These are phyloP conservation scores for Varanus komodoensis DNA, from an alignment of 2,113 vertebrate species.

Conservation along the genomic window DNA sequence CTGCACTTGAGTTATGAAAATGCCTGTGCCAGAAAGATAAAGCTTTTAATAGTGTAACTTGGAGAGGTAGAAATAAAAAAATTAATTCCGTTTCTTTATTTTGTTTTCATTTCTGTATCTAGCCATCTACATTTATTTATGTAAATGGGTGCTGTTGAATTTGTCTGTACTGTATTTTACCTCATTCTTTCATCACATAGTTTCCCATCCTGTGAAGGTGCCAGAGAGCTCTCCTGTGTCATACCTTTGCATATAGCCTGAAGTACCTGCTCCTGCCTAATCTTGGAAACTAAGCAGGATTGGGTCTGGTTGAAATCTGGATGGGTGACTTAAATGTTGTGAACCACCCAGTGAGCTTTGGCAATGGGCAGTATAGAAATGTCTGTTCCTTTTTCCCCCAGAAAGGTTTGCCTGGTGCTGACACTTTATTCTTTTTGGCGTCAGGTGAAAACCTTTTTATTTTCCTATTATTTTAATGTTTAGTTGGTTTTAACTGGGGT, in stretches of 20 bases:
- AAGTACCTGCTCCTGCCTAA: no score
- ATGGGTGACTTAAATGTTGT: no score
- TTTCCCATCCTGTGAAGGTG: neutral
- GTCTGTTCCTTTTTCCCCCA: no score
- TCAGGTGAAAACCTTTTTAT: no score
- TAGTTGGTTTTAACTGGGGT: no score
- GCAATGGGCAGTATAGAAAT: no score
- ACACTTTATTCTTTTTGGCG: no score
- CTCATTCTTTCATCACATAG: neutral
- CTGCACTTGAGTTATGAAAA: neutral
- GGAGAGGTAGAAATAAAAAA: neutral
- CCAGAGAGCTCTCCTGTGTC: neutral
- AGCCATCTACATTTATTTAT: neutral
- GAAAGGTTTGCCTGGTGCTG: no score
- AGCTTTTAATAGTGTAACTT: neutral
- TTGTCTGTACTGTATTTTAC: neutral
- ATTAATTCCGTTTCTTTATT: neutral
- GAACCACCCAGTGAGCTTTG: no score
- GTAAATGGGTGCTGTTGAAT: neutral
- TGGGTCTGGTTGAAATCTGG: no score
- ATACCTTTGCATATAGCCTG: neutral
- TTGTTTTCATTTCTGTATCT: neutral
- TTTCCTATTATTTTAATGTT: no score
- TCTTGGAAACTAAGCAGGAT: no score
- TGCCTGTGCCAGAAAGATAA: neutral